Evolutionary conservation across 2,797 vertebrate species (phyloP).

Genomic region (Diplodus puntazzo): DNA sequence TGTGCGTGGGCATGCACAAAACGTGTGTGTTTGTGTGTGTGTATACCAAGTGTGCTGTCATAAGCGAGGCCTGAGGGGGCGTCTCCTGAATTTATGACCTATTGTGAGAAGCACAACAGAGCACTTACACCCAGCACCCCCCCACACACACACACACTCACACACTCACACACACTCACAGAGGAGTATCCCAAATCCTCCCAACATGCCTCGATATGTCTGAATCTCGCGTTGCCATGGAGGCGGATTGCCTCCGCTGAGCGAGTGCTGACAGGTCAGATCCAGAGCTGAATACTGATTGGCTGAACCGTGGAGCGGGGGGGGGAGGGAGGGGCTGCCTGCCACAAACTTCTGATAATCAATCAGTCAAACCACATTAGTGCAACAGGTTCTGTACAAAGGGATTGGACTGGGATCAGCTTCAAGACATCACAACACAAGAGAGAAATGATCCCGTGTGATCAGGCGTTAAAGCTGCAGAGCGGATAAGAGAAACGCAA

Average conservation of each 20-base stretch:
- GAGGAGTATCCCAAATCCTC: slow-evolving; percentile 19
- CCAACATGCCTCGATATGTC: slow-evolving; percentile 16
- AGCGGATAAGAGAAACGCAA: slow-evolving; percentile 8
- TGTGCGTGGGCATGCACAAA: not conserved
- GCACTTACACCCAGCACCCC: slow-evolving; percentile 13
- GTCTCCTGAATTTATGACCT: slow-evolving; percentile 56
- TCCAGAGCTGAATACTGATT: slow-evolving; percentile 17
- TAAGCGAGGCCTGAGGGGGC: slow-evolving; percentile 16
- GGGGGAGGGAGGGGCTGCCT: not conserved
- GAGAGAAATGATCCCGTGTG: not conserved
- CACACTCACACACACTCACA: slow-evolving; percentile 16
- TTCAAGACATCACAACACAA: not conserved
- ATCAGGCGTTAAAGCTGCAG: slow-evolving; percentile 39
- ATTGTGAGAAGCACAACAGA: slow-evolving; percentile 50
- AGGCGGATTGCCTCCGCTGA: slow-evolving; percentile 19
- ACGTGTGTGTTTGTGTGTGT: slow-evolving; percentile 16
- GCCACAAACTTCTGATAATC: slow-evolving; percentile 20
- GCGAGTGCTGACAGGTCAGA: slow-evolving; percentile 42
- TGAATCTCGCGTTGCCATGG: slow-evolving; percentile 27
- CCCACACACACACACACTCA: slow-evolving; percentile 8
- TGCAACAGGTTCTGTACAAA: slow-evolving; percentile 9
- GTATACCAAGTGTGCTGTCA: slow-evolving; percentile 15
- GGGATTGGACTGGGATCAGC: not conserved
- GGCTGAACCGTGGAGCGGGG: not conserved
- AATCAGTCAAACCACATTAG: slow-evolving; percentile 32